Base-by-base conservation (phyloP, 2,797 vertebrate genomes). In the Champsocephalus esox region DNA sequence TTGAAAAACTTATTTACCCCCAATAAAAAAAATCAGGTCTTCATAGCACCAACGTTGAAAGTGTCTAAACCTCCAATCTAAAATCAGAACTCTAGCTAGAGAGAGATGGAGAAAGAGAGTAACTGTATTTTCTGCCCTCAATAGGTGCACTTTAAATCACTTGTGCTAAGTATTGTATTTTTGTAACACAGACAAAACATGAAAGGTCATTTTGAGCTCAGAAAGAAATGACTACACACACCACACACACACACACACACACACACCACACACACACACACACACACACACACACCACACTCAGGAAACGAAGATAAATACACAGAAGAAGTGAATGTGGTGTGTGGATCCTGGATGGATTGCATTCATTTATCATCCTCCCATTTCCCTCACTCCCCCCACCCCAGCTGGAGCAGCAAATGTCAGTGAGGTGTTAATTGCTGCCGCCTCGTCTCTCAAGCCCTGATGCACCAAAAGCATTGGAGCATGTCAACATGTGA, bases 341-440 rank as follows among this genome's bases (percentile, higher is more conserved):
- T 80, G 49, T 57, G 52, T 61, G 55, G 46, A 72, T 73, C 49
- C 38, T 76, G 32, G 67, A 77, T 67, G 19, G 56, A 82, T 73
- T 70, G 44, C 32, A 70, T 73, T 83, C 12, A 76, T 82, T 82
- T 70, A 9, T 80, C 70, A 78, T 72, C 55, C 71, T 80, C 24
- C 41, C 45, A 32, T 86, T 79, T 78, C 71, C 75, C 72, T 70
- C 75, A 81, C 76, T 82, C 79, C 81, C 77, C 77, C 61, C 62
- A 86, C 58, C 78, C 74, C 82, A 89, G 86, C 80, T 83, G 66
- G 81, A 79, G 79, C 79, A 66, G 77, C 75, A 91, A 89, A 89
- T 91, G 89, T 90, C 88, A 89, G 74, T 28, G 73, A 87, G 80
- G 74, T 87, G 82, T 90, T 92, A 93, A 91, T 91, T 92, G 86